Evolutionary conservation across 2,113 vertebrate genomes (phyloP).

Genomic region (Callionymus lyra): DNA sequence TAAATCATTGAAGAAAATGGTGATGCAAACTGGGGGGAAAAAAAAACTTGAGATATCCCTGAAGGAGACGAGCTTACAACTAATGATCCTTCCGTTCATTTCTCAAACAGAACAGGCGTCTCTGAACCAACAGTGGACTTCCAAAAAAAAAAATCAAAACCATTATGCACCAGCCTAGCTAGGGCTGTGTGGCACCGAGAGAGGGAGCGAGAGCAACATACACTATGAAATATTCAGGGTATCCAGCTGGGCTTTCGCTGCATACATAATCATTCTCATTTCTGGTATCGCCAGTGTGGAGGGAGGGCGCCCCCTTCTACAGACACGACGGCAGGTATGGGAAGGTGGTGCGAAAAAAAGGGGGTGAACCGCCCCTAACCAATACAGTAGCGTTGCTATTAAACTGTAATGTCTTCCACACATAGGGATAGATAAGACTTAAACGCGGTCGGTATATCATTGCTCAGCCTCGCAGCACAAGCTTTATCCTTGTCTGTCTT

Average conservation of each 20-base stretch:
- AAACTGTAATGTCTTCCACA: slow-evolving; percentile 65
- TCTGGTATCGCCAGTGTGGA: slow-evolving; percentile 48
- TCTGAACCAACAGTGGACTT: slow-evolving; percentile 30
- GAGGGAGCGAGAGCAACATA: slow-evolving; percentile 57
- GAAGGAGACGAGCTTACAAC: too few relatives aligned
- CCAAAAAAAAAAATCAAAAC: slow-evolving; percentile 34
- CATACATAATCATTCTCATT: slow-evolving; percentile 71
- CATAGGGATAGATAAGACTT: slow-evolving; percentile 59
- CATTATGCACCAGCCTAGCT: slow-evolving; percentile 51
- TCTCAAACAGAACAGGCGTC: slow-evolving; percentile 15
- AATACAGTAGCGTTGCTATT: slow-evolving; percentile 52
- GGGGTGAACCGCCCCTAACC: slow-evolving; percentile 54
- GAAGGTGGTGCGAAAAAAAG: slow-evolving; percentile 47
- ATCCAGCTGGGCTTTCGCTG: slow-evolving; percentile 66
- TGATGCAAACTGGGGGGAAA: too few relatives aligned
- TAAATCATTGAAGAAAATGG: too few relatives aligned
- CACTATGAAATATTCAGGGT: slow-evolving; percentile 69
- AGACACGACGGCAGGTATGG: slow-evolving; percentile 43
- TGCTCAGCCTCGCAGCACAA: slow-evolving; percentile 62
- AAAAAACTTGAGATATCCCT: too few relatives aligned
- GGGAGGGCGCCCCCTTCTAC: too few relatives aligned
- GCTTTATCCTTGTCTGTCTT: slow-evolving; percentile 63
- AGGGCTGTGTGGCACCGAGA: slow-evolving; percentile 50
- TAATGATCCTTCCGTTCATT: too few relatives aligned
- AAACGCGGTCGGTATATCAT: slow-evolving; percentile 69